phyloP scores from a whole-genome alignment of 2,113 vertebrate genomes.

The Phocoena phocoena region DNA sequence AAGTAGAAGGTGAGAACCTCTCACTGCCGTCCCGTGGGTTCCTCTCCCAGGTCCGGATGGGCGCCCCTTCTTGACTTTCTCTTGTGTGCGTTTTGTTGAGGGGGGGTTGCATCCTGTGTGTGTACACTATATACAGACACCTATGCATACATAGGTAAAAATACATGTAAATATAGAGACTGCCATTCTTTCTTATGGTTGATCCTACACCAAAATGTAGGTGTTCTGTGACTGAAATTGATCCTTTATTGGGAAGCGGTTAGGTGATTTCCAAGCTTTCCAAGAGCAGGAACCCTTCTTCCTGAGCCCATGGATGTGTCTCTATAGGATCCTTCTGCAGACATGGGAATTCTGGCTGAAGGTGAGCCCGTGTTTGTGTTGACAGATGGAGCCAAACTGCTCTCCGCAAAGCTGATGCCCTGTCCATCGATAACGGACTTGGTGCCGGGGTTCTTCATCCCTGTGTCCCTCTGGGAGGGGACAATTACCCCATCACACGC shows the following conservation, averaged over 20 bases:
- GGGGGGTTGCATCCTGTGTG: background rate
- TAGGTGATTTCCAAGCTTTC: background rate
- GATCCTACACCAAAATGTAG: background rate
- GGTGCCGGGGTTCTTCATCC: rapidly evolving
- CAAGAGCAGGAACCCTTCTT: background rate
- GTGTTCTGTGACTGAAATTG: background rate
- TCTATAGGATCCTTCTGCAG: rapidly evolving
- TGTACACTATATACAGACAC: rapidly evolving
- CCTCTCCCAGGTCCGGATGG: background rate
- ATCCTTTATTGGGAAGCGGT: background rate
- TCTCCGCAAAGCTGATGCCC: background rate
- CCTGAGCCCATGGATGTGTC: background rate
- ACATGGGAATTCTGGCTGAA: background rate
- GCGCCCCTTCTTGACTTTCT: too few species aligned
- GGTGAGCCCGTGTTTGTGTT: background rate
- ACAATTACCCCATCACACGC: rapidly evolving
- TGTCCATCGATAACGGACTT: rapidly evolving
- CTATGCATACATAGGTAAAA: rapidly evolving
- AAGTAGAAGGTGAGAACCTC: background rate
- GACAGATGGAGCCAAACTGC: too few species aligned
- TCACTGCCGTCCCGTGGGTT: background rate
- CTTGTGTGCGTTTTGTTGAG: rapidly evolving
- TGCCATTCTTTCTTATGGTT: rapidly evolving
- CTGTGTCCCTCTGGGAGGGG: background rate
- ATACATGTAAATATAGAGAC: background rate